Conservation (phyloP, 2,797 vertebrate species). For the Taenioides sp. region DNA sequence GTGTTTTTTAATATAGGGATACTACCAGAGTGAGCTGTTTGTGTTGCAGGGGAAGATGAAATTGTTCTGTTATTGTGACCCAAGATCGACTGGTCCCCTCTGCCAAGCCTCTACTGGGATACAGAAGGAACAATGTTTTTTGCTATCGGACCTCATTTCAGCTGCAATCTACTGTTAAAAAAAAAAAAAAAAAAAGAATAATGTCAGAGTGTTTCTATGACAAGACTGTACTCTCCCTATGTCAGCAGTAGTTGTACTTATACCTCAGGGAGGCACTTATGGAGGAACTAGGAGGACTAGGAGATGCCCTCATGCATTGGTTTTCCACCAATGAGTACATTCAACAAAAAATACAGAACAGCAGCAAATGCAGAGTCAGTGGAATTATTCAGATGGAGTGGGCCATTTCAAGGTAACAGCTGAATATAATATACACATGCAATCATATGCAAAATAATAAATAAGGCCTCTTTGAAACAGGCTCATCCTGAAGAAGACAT, state of each 20-base stretch:
- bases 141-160: constrained; percentile 10
- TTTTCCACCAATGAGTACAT: not conserved
- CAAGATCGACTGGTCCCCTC: constrained; percentile 19
- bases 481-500: too few relatives aligned
- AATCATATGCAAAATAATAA: not conserved
- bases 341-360: not conserved
- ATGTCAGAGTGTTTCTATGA: constrained; percentile 5
- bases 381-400: not conserved
- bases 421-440: not conserved
- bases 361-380: not conserved
- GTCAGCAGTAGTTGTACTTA: constrained; percentile 9
- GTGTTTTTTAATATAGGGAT: constrained; percentile 21
- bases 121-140: not conserved
- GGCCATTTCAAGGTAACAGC: not conserved
- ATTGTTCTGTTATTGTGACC: constrained; percentile 25
- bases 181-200: not conserved
- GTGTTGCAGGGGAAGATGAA: constrained; percentile 10
- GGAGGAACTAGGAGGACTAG: not conserved
- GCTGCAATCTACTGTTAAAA: not conserved
- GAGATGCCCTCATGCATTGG: not conserved
- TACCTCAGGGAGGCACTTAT: not conserved
- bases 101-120: constrained; percentile 19
- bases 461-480: too few relatives aligned
- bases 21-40: constrained; percentile 9
- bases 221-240: not conserved